These are phyloP conservation scores for Tipula confusa DNA, from an alignment of 2,888 invertebrate species.

Conservation along the genomic window DNA sequence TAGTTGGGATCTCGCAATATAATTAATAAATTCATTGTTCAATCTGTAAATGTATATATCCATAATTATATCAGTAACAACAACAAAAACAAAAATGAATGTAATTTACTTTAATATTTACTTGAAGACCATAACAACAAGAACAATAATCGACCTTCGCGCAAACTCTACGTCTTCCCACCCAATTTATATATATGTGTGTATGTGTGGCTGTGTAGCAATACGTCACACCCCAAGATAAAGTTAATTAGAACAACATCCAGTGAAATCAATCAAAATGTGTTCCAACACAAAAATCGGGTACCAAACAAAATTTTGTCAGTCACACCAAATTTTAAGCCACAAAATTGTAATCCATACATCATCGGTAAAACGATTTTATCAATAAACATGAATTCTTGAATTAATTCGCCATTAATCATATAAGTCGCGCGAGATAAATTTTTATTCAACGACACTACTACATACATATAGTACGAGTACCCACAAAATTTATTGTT, in stretches of 20 bases:
- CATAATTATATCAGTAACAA: not conserved
- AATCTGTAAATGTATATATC: no score
- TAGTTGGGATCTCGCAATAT: not conserved
- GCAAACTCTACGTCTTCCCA: slow-evolving; percentile 9
- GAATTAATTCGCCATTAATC: not conserved
- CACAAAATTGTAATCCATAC: not conserved
- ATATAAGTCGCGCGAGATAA: not conserved
- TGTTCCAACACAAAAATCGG: not conserved
- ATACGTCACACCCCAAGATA: not conserved
- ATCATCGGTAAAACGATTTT: not conserved
- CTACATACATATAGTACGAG: not conserved
- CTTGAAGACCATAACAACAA: not conserved
- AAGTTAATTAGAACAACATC: slow-evolving; percentile 1
- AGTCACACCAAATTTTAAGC: not conserved
- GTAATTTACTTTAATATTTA: not conserved
- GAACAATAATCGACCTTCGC: not conserved
- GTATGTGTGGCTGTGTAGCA: not conserved
- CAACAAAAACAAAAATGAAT: not conserved
- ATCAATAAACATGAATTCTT: not conserved
- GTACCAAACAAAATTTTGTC: not conserved
- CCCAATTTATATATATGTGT: not conserved
- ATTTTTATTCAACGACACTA: not conserved
- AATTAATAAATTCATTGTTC: not conserved
- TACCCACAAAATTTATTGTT: not conserved
- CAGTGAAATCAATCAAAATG: not conserved